Conservation (phyloP, 1,140 invertebrate genomes). For the Bombus waltoni region DNA sequence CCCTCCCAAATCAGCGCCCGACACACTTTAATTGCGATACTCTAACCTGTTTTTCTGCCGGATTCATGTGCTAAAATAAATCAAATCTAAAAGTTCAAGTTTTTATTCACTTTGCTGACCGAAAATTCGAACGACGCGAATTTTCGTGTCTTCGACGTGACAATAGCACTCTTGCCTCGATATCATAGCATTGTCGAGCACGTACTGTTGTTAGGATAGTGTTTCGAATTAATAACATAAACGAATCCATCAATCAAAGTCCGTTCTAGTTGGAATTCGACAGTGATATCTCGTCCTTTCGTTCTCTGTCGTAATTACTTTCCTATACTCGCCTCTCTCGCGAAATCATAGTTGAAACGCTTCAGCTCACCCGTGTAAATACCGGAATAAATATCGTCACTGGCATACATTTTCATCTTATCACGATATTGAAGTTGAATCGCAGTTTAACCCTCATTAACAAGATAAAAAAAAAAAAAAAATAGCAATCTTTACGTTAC, state of each 20-base stretch:
- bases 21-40: too few relatives aligned
- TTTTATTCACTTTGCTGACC: too few relatives aligned
- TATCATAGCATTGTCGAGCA: too few relatives aligned
- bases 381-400: not conserved
- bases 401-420: not conserved
- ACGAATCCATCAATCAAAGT: conserved; percentile 21
- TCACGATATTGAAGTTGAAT: not conserved
- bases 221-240: not conserved
- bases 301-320: not conserved
- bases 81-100: too few relatives aligned
- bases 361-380: not conserved
- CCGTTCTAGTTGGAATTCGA: not conserved
- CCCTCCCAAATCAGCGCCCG: too few relatives aligned
- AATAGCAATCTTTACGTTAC: not conserved
- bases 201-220: too few relatives aligned
- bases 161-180: not conserved
- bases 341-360: not conserved
- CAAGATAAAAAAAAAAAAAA: not conserved
- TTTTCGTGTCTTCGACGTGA: too few relatives aligned
- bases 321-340: not conserved
- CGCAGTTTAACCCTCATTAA: not conserved
- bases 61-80: too few relatives aligned
- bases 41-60: too few relatives aligned
- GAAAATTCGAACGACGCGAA: too few relatives aligned
- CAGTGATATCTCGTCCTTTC: not conserved